Percentiles rank a stretch among this genome's conserved stretches.
These are phyloP conservation scores for Marisa cornuarietis DNA, from an alignment of 1,140 invertebrate genomes.

Conservation along the genomic window DNA sequence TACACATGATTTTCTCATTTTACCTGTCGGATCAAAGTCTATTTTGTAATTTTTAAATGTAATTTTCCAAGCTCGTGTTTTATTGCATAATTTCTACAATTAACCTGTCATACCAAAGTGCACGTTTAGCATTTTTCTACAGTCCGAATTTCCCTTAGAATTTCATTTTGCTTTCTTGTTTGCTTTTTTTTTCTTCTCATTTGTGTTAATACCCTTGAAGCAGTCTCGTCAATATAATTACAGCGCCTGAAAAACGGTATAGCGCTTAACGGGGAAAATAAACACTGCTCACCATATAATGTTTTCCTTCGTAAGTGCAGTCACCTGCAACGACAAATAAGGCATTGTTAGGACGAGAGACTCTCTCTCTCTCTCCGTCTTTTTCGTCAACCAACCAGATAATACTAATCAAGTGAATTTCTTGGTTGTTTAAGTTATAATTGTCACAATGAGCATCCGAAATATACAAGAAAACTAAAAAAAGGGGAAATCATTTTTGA, in stretches of 20 bases:
- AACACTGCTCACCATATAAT: conserved; percentile 7
- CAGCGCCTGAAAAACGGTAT: not conserved
- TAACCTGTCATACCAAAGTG: too few relatives aligned
- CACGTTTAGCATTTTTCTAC: not conserved
- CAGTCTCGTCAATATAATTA: not conserved
- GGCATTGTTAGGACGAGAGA: not conserved
- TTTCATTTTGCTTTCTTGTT: not conserved
- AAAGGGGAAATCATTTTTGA: too few relatives aligned
- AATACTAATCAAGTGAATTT: not conserved
- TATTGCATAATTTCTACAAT: too few relatives aligned
- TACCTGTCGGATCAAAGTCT: too few relatives aligned
- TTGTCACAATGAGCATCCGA: too few relatives aligned
- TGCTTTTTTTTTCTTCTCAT: not conserved
- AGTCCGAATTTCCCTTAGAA: not conserved
- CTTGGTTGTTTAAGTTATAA: not conserved
- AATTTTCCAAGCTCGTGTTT: too few relatives aligned
- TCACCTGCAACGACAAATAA: conserved; percentile 14
- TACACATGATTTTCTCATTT: too few relatives aligned
- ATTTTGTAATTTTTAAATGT: too few relatives aligned
- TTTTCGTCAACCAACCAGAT: not conserved
- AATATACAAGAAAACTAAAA: too few relatives aligned
- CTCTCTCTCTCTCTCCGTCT: not conserved
- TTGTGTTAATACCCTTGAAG: not conserved
- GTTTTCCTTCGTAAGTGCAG: conserved; percentile 9
- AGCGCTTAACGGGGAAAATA: not conserved